phyloP scores from a whole-genome alignment of 2,888 invertebrate genomes.

The Epistrophe grossulariae region DNA sequence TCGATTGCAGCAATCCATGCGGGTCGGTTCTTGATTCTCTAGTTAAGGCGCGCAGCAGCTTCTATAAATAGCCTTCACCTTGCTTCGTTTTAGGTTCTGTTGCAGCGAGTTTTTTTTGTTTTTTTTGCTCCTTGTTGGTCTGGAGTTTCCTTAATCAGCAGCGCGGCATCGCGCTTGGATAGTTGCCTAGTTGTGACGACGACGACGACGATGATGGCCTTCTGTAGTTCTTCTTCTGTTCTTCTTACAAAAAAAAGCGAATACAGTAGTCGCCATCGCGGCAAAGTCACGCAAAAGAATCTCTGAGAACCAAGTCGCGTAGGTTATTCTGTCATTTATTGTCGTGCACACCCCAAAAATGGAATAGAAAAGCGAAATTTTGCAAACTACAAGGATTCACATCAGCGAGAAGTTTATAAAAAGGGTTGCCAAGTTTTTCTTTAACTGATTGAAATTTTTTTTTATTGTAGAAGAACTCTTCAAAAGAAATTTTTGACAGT shows the following conservation, averaged over 20 bases:
- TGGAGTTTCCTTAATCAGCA: slow-evolving; percentile 70
- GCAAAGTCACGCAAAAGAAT: slow-evolving; percentile 57
- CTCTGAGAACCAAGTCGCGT: slow-evolving; percentile 65
- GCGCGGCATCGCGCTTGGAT: slow-evolving; percentile 58
- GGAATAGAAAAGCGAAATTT: slow-evolving; percentile 69
- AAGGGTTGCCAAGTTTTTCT: slow-evolving; percentile 3
- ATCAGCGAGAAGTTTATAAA: neutral
- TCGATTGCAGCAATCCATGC: slow-evolving; percentile 69
- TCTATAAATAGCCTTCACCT: slow-evolving; percentile 74
- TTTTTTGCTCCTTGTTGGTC: slow-evolving; percentile 40
- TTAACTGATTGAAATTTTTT: neutral
- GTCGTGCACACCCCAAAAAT: slow-evolving; percentile 63
- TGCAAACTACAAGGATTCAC: slow-evolving; percentile 22
- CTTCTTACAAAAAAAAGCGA: neutral
- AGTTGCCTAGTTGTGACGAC: slow-evolving; percentile 54
- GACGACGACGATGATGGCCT: slow-evolving; percentile 33
- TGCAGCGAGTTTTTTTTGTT: slow-evolving; percentile 11
- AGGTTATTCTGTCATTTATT: slow-evolving; percentile 57
- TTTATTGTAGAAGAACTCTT: too few species aligned
- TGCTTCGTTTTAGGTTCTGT: slow-evolving; percentile 48
- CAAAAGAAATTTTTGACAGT: too few species aligned
- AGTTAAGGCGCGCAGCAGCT: slow-evolving; percentile 53
- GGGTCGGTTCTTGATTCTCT: slow-evolving; percentile 69
- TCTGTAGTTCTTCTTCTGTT: slow-evolving; percentile 34
- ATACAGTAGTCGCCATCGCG: slow-evolving; percentile 55